phyloP scores from a whole-genome alignment of 2,113 vertebrate genomes.

The Dicentrarchus labrax region DNA sequence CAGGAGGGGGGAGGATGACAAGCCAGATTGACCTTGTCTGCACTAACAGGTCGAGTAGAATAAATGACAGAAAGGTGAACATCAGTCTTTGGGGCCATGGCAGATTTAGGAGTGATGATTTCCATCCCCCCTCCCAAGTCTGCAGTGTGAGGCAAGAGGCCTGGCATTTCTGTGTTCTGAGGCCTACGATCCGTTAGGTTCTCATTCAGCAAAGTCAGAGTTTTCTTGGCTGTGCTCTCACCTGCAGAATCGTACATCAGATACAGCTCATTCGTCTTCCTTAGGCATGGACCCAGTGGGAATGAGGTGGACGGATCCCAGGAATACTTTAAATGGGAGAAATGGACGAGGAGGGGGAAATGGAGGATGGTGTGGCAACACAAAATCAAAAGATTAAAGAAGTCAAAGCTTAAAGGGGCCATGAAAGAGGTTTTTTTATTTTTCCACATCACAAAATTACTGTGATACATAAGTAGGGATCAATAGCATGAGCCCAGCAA shows the following conservation, averaged over 20 bases:
- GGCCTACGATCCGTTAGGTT: slow-evolving; percentile 42
- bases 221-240: slow-evolving; percentile 46
- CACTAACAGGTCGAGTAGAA: slow-evolving; percentile 49
- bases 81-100: slow-evolving; percentile 56
- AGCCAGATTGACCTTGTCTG: slow-evolving; percentile 71
- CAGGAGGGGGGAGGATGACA: slow-evolving; percentile 31
- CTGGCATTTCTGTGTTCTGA: slow-evolving; percentile 28
- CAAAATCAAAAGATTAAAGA: slow-evolving; percentile 24
- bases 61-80: slow-evolving; percentile 59
- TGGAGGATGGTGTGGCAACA: background rate
- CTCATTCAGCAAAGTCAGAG: slow-evolving; percentile 43
- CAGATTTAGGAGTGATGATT: slow-evolving; percentile 64
- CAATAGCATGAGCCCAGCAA: background rate
- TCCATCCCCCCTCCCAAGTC: slow-evolving; percentile 3
- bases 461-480: background rate
- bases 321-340: slow-evolving; percentile 37
- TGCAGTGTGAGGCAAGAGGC: slow-evolving; percentile 12
- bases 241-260: slow-evolving; percentile 60
- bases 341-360: background rate
- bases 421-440: background rate
- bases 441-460: background rate
- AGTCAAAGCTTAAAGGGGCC: slow-evolving; percentile 1
- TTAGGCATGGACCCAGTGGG: slow-evolving; percentile 31
- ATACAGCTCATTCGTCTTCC: slow-evolving; percentile 52
- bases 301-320: slow-evolving; percentile 46